Evolutionary conservation across 2,797 vertebrate genomes (phyloP), one percentile per base, ranked within the genome.

Genomic region (Anniella stebbinsi): DNA sequence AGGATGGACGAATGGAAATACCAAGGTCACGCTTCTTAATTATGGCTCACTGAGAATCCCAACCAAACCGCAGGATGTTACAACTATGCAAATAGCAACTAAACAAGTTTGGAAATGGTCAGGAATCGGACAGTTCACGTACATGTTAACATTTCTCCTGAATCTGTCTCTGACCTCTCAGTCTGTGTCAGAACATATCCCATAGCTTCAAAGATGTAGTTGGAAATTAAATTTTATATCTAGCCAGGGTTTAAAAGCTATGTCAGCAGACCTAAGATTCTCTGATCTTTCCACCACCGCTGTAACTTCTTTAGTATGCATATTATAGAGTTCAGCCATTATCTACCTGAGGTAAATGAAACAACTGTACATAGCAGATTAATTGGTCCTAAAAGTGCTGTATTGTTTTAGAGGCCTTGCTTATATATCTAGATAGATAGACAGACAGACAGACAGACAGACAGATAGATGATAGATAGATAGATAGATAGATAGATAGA

Each of bases 11-110:
- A 84, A 78, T 80, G 38, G 63, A 76, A 67, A 82, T 66, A 87
- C 45, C 70, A 87, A 83, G 80, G 89, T 76, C 85, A 83, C 69
- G 85, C 72, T 77, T 87, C n/a, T 87, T 83, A 90, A 90, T 87
- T 76, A 83, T 21, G 60, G 60, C 8, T 73, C 78, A 57, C 45
- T 41, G n/a, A 69, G 51, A 87, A 75, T 67, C 11, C 45, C 60
- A 23, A 54, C n/a, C 70, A 66, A 73, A 21, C 13, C 41, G 38
- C 23, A 66, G 30, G n/a, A 83, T 69, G 48, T 75, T n/a, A 90
- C 48, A 63, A 69, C 11, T 18, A 6, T 28, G 25, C 23, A 54
- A 30, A 75, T 66, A 75, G 83, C 51, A 88, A 75, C 4, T n/a
- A 75, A 83, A 45, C 69, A 82, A 48, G 21, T 76, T 48, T 70